Base-by-base conservation (phyloP, 2,113 vertebrate species). In the Arizona elegans region DNA sequence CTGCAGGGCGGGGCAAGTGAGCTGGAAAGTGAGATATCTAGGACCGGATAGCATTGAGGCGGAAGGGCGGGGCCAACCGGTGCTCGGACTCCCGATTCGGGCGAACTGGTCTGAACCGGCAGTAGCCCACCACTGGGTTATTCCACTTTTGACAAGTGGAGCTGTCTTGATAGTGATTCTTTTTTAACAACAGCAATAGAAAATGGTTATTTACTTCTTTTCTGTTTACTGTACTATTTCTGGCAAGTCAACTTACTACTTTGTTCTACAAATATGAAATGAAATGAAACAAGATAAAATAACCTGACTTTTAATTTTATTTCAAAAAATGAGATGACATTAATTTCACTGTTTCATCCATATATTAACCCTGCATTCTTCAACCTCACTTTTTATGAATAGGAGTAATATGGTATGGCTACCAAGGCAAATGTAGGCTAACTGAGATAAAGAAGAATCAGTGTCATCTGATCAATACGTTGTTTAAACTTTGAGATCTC, bases 41-140 rank as follows among this genome's bases (percentile, higher is more conserved):
- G 50, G 50, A 52, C 50, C 50, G 9, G 1, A 52, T 52, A 52
- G 8, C 50, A 8, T 52, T 8, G 50, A 8, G 50, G 50, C 8
- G 0, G 50, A 9, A 1, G 50, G 1, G 50, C 8, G 0, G 50
- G 50, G 1, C 50, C 7, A 50, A 50, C 50, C 9, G 1, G 50
- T 52, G 9, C 50, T 52, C 50, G 1, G 50, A 52, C 50, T 52
- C 8, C 9, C 50, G 8, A 8, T 52, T 52, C 8, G 1, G 50
- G 1, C 8, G 50, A 52, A 52, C 50, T 8, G 8, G 50, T 52
- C 50, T 52, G 9, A 52, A 52, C 50, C 1, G 8, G 50, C 8
- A 50, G 8, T 8, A 52, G 50, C 50, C 50, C 8, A 52, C 50
- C 8, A 52, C 50, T 52, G 58, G 58, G 59, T 65, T 65, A 29